These are phyloP conservation scores for Leucophenga montana DNA, from an alignment of 2,888 invertebrate genomes.

Conservation along the genomic window DNA sequence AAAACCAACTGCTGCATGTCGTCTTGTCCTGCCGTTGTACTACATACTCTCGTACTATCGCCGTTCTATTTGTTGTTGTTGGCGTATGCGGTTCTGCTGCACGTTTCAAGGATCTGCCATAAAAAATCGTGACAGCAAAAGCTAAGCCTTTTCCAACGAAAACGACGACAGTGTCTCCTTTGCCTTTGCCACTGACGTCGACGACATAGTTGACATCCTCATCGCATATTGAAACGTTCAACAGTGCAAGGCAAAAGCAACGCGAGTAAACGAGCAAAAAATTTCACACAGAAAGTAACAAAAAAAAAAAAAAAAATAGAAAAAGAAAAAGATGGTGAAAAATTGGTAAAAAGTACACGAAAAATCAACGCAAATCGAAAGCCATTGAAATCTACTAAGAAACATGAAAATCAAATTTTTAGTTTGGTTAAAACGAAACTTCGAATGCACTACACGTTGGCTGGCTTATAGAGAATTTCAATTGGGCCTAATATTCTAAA, in stretches of 20 bases:
- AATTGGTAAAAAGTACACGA: background rate
- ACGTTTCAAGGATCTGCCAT: slow-evolving; percentile 54
- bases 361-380: slow-evolving; percentile 5
- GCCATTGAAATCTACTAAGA: background rate
- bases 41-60: too few species aligned
- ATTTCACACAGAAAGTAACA: too few species aligned
- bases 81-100: slow-evolving; percentile 32
- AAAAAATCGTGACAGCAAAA: slow-evolving; percentile 56
- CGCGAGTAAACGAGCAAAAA: background rate
- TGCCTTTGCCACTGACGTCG: background rate
- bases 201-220: background rate
- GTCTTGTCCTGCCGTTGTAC: background rate
- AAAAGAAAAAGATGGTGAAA: background rate
- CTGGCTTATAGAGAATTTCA: too few species aligned
- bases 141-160: slow-evolving; percentile 50
- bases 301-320: background rate
- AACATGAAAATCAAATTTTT: background rate
- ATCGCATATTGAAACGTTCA: slow-evolving; percentile 8
- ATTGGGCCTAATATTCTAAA: too few species aligned
- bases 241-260: background rate
- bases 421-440: background rate
- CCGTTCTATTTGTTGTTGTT: too few species aligned
- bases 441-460: background rate
- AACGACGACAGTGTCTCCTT: slow-evolving; percentile 26
- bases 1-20: slow-evolving; percentile 10